Percentiles rank a stretch among this genome's conserved stretches.
phyloP scores from a whole-genome alignment of 2,797 vertebrate species.

The Gymnoscopelus braueri region DNA sequence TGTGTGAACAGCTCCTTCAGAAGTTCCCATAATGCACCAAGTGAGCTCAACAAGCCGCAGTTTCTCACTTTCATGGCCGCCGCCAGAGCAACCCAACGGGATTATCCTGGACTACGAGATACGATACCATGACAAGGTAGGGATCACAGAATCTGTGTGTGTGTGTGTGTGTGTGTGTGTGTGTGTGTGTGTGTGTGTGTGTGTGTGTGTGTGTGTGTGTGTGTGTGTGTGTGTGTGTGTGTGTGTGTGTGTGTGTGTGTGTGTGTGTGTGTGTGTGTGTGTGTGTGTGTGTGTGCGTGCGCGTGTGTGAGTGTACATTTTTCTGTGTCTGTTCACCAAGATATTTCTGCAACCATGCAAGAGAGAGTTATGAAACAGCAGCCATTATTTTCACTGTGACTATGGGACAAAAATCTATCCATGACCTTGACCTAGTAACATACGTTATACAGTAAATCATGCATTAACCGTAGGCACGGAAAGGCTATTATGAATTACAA shows the following conservation, averaged over 20 bases:
- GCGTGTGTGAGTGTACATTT: too few relatives aligned
- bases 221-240: constrained; percentile 37
- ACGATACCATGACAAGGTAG: constrained; percentile 93
- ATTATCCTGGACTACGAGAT: constrained; percentile 97
- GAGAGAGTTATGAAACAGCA: too few relatives aligned
- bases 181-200: neutral
- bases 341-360: too few relatives aligned
- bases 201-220: constrained; percentile 39
- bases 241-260: constrained; percentile 12
- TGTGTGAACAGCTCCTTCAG: constrained; percentile 87
- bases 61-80: constrained; percentile 95
- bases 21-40: constrained; percentile 96
- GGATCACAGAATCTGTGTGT: constrained; percentile 38
- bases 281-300: too few relatives aligned
- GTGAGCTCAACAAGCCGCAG: constrained; percentile 95
- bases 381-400: too few relatives aligned
- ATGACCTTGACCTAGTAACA: too few relatives aligned
- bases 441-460: too few relatives aligned
- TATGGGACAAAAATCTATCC: too few relatives aligned
- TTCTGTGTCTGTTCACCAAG: too few relatives aligned
- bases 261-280: neutral
- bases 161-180: neutral
- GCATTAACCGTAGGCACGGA: too few relatives aligned
- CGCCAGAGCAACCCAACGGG: constrained; percentile 94
- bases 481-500: too few relatives aligned